These are phyloP conservation scores for Heterodera carotae DNA, from an alignment of 1,140 invertebrate genomes.

Conservation along the genomic window DNA sequence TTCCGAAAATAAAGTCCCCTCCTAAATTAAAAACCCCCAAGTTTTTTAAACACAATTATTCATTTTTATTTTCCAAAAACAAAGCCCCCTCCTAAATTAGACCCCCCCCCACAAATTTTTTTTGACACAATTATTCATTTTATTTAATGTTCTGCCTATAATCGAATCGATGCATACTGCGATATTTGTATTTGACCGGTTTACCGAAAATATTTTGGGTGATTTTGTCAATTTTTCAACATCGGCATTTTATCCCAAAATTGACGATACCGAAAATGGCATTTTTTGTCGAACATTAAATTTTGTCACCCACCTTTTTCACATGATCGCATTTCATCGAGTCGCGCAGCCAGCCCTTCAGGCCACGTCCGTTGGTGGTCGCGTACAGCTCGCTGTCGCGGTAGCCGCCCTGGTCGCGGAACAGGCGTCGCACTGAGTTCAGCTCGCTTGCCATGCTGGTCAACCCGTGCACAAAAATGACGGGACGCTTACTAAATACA, in stretches of 20 bases:
- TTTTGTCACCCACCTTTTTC: not conserved
- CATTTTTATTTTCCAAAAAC: no score
- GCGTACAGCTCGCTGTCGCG: conserved; percentile 34
- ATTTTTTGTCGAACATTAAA: not conserved
- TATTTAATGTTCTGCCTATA: no score
- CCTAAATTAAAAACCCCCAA: no score
- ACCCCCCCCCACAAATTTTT: no score
- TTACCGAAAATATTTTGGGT: not conserved
- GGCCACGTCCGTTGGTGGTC: conserved; percentile 28
- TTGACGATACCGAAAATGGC: no score
- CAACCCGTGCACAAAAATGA: conserved; percentile 36
- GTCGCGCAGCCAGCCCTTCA: conserved; percentile 1
- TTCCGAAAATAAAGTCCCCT: no score
- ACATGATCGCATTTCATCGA: conserved; percentile 31
- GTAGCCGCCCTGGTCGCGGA: conserved; percentile 27
- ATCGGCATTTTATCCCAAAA: not conserved
- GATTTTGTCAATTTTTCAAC: no score
- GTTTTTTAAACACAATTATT: no score
- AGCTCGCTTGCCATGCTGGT: conserved; percentile 4
- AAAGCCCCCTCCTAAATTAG: no score
- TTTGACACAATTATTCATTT: no score
- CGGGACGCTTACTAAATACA: conserved; percentile 11
- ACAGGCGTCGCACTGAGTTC: conserved; percentile 11
- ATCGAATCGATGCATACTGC: no score
- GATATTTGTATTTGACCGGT: no score